Evolutionary conservation across 2,888 invertebrate species (phyloP).

Genomic region (Platerodrilus igneus): DNA sequence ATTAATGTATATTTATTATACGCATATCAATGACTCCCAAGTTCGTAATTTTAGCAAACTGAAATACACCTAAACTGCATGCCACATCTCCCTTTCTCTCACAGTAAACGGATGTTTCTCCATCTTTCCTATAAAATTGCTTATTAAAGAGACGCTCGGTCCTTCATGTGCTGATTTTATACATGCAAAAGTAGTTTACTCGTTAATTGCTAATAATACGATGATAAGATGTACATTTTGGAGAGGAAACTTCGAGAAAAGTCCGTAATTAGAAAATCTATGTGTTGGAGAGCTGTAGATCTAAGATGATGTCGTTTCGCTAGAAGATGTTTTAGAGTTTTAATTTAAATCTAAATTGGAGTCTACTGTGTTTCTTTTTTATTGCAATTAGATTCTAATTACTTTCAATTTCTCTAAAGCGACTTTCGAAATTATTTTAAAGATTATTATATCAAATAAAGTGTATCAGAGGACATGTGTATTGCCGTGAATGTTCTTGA

Average conservation of each 20-base stretch:
- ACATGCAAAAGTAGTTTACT: conserved; percentile 27
- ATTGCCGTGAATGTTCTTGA: no score
- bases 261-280: conserved; percentile 22
- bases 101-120: conserved; percentile 10
- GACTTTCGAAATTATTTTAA: no score
- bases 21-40: conserved; percentile 45
- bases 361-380: no score
- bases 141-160: conserved; percentile 27
- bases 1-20: conserved; percentile 46
- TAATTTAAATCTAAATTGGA: no score
- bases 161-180: conserved; percentile 28
- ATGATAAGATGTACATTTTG: conserved; percentile 26
- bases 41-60: conserved; percentile 36
- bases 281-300: conserved; percentile 14
- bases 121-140: conserved; percentile 27
- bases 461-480: no score
- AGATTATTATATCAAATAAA: no score
- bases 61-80: conserved; percentile 28
- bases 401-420: no score
- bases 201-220: conserved; percentile 30
- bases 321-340: no score
- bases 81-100: conserved; percentile 15
- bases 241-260: conserved; percentile 23
- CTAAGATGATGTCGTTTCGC: conserved; percentile 19
- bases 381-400: no score